Conservation (phyloP, 1,140 invertebrate genomes). For the Heliconius congener region DNA sequence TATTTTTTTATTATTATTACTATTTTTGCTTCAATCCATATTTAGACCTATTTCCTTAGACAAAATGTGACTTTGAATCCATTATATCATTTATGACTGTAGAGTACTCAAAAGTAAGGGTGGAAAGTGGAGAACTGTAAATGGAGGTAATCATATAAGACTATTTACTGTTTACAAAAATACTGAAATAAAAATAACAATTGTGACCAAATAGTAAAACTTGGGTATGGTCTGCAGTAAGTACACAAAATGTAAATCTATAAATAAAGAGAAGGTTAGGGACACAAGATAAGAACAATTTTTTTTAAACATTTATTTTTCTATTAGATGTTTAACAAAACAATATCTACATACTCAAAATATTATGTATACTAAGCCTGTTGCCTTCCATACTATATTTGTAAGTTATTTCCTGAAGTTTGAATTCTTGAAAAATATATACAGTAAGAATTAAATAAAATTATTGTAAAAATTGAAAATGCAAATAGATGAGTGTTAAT, state of each 20-base stretch:
- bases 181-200: not conserved
- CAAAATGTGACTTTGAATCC: too few species aligned
- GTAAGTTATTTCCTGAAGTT: conserved; percentile 20
- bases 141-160: too few species aligned
- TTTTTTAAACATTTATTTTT: conserved; percentile 49
- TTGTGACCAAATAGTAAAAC: not conserved
- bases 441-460: conserved; percentile 28
- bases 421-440: conserved; percentile 26
- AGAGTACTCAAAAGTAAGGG: too few species aligned
- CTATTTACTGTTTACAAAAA: too few species aligned
- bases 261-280: too few species aligned
- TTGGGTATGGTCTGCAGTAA: too few species aligned
- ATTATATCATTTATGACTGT: too few species aligned
- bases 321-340: conserved; percentile 55
- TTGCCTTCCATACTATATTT: conserved; percentile 38
- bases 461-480: conserved; percentile 27
- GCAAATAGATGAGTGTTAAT: conserved; percentile 28
- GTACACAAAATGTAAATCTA: too few species aligned
- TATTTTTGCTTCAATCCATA: too few species aligned
- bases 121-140: too few species aligned
- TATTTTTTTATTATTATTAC: too few species aligned
- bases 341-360: conserved; percentile 58
- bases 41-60: too few species aligned
- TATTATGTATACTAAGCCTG: conserved; percentile 46
- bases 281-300: not conserved